A percentile compares a stretch with the other conserved stretches of the same genome.
These are phyloP conservation scores for Siderastrea radians DNA, from an alignment of 92 coral and sea anemone species.

Conservation along the genomic window DNA sequence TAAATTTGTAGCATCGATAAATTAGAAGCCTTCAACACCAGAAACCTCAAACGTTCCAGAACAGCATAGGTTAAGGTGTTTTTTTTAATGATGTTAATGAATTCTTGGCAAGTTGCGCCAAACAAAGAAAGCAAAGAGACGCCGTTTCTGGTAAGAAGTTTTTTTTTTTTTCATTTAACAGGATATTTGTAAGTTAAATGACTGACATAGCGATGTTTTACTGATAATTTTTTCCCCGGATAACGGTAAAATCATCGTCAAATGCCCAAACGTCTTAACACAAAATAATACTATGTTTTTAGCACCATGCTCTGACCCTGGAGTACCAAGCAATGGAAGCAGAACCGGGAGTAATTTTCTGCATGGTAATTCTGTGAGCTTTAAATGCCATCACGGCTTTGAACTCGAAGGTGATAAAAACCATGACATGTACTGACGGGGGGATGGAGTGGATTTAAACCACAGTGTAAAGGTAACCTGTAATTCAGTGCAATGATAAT, in stretches of 20 bases:
- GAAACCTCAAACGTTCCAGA: too few relatives aligned
- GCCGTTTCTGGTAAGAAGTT: too few relatives aligned
- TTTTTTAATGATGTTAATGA: too few relatives aligned
- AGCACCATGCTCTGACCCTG: slow-evolving; percentile 55
- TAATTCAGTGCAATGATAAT: too few relatives aligned
- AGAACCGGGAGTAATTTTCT: slow-evolving; percentile 15
- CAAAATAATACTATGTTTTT: not conserved
- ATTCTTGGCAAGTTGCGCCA: too few relatives aligned
- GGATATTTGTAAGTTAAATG: not conserved
- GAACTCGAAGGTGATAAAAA: slow-evolving; percentile 6
- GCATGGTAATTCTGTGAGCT: slow-evolving; percentile 25
- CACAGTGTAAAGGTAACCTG: slow-evolving; percentile 23
- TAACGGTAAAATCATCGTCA: too few relatives aligned
- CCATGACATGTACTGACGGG: slow-evolving; percentile 42
- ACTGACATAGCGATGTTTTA: too few relatives aligned
- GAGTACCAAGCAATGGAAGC: slow-evolving; percentile 18
- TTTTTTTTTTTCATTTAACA: not conserved
- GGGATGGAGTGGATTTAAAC: slow-evolving; percentile 22
- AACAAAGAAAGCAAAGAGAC: too few relatives aligned
- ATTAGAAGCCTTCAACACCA: too few relatives aligned
- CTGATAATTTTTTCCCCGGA: too few relatives aligned
- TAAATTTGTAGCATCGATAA: too few relatives aligned
- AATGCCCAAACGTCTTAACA: not conserved
- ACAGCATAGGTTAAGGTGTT: too few relatives aligned
- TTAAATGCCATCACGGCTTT: slow-evolving; percentile 12